These are phyloP conservation scores for Enteromius viviparus DNA, from an alignment of 2,797 vertebrate species.

Conservation along the genomic window DNA sequence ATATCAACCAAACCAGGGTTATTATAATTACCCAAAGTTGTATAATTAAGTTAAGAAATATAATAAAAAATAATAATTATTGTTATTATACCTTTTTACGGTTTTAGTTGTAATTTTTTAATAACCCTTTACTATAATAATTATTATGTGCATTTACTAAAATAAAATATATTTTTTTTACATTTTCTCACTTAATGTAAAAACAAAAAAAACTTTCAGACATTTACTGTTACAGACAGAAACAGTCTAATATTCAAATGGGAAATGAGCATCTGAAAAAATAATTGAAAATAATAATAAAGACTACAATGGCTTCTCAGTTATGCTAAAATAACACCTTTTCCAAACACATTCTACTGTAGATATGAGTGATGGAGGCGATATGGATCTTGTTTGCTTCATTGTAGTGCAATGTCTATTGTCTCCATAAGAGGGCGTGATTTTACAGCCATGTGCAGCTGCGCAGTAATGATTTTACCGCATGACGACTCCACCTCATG, in stretches of 20 bases:
- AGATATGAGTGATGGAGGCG: not conserved
- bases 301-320: not conserved
- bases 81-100: too few relatives aligned
- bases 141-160: too few relatives aligned
- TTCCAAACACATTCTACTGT: too few relatives aligned
- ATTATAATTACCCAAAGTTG: not conserved
- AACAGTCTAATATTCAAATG: not conserved
- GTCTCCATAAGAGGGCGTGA: slow-evolving; percentile 1
- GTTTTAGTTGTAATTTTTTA: too few relatives aligned
- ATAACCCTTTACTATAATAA: too few relatives aligned
- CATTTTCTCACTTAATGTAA: too few relatives aligned
- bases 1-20: not conserved
- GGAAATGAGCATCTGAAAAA: not conserved
- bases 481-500: not conserved
- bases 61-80: not conserved
- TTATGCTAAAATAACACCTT: not conserved
- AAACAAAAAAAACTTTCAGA: too few relatives aligned
- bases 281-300: not conserved
- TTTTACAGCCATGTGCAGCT: not conserved
- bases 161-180: too few relatives aligned
- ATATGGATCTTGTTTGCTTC: not conserved
- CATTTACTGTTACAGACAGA: not conserved
- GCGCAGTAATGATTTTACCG: not conserved
- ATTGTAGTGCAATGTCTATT: not conserved
- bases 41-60: not conserved